A percentile compares a stretch with the other conserved stretches of the same genome.
phyloP scores from a whole-genome alignment of 2,113 vertebrate genomes.

The Xiphias gladius region DNA sequence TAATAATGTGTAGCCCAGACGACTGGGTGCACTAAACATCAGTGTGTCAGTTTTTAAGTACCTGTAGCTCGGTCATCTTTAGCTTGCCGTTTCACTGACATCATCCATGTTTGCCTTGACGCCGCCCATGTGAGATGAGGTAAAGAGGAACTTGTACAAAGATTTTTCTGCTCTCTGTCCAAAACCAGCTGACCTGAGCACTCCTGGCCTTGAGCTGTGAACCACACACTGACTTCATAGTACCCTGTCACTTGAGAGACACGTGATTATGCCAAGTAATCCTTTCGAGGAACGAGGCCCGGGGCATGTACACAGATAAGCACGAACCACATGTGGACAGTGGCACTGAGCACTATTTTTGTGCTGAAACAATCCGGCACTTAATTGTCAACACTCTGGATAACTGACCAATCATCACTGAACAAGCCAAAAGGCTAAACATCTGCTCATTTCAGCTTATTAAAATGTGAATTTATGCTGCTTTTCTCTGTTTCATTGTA shows the following conservation, averaged over 20 bases:
- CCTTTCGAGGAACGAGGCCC: slow-evolving; percentile 31
- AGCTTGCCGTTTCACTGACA: slow-evolving; percentile 32
- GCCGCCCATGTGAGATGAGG: slow-evolving; percentile 36
- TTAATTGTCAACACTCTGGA: background rate
- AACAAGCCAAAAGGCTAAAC: background rate
- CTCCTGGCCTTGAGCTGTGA: slow-evolving; percentile 57
- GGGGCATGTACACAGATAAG: slow-evolving; percentile 69
- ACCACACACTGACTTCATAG: slow-evolving; percentile 45
- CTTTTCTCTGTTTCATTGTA: background rate
- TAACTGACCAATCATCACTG: background rate
- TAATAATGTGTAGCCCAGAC: slow-evolving; percentile 36
- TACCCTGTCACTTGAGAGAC: slow-evolving; percentile 62
- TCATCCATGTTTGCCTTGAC: slow-evolving; percentile 26
- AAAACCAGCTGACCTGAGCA: slow-evolving; percentile 38
- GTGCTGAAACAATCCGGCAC: background rate
- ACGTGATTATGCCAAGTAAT: slow-evolving; percentile 37
- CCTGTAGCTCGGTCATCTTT: slow-evolving; percentile 34
- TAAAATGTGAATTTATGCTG: background rate
- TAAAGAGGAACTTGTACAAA: slow-evolving; percentile 14
- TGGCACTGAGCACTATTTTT: background rate
- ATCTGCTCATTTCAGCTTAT: too few relatives aligned
- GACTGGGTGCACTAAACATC: slow-evolving; percentile 14
- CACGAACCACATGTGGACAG: slow-evolving; percentile 14
- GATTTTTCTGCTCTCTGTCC: slow-evolving; percentile 17
- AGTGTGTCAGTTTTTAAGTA: background rate